Conservation (phyloP, 2,888 invertebrate species). For the Oscheius onirici region DNA sequence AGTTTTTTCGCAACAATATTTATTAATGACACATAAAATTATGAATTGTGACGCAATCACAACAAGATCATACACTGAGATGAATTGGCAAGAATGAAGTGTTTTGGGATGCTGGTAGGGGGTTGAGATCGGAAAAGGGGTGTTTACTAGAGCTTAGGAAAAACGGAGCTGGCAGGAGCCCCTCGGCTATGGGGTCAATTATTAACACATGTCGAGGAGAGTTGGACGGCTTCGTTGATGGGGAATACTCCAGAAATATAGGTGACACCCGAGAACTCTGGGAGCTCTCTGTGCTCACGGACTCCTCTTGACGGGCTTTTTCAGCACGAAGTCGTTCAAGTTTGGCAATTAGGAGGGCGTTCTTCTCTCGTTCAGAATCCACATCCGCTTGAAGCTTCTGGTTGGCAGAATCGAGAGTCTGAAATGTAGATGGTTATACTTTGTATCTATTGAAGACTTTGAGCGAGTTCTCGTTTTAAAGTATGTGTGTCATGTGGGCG, state of each 20-base stretch:
- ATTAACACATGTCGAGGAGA: conserved; percentile 40
- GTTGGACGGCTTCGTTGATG: conserved; percentile 56
- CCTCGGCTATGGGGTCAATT: conserved; percentile 60
- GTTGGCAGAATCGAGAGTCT: conserved; percentile 40
- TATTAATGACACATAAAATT: conserved; percentile 35
- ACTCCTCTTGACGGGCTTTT: conserved; percentile 19
- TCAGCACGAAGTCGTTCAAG: conserved; percentile 21
- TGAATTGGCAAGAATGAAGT: conserved; percentile 49
- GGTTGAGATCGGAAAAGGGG: conserved; percentile 47
- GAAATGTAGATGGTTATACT: conserved; percentile 34
- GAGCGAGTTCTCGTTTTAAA: conserved; percentile 25
- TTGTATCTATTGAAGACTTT: neutral
- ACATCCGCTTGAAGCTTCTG: conserved; percentile 26
- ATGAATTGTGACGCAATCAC: conserved; percentile 28
- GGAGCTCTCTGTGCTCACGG: conserved; percentile 9
- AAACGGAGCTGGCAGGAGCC: conserved; percentile 60
- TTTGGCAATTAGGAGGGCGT: conserved; percentile 7
- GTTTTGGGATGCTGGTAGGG: conserved; percentile 37
- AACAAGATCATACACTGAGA: conserved; percentile 51
- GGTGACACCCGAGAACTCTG: conserved; percentile 48
- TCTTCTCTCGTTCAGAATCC: conserved; percentile 17
- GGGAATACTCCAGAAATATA: conserved; percentile 59
- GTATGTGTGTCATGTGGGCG: conserved; percentile 34
- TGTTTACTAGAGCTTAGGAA: conserved; percentile 45
- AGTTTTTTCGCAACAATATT: conserved; percentile 20